Percentiles rank a stretch among this genome's conserved stretches.
These are phyloP conservation scores for Forbesichthys papilliferus DNA, from an alignment of 2,113 vertebrate genomes.

Conservation along the genomic window DNA sequence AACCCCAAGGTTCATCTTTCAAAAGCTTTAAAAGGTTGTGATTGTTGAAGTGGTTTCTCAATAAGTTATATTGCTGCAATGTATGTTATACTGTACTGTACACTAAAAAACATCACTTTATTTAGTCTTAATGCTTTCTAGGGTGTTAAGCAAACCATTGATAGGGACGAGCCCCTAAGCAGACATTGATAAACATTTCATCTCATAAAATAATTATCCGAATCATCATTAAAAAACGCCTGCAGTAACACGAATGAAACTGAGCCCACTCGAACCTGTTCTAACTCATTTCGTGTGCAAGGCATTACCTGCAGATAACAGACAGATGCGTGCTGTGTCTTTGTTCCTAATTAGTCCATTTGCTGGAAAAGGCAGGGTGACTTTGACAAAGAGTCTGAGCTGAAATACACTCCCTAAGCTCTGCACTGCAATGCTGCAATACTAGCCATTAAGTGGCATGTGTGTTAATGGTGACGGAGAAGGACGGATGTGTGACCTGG, in stretches of 20 bases:
- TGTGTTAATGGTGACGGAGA: conserved; percentile 45
- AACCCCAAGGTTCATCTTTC: conserved; percentile 58
- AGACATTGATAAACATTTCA: too few species aligned
- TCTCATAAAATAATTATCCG: too few species aligned
- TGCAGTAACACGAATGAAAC: too few species aligned
- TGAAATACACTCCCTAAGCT: conserved; percentile 56
- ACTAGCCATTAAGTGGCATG: conserved; percentile 61
- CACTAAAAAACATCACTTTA: background rate
- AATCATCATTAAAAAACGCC: too few species aligned
- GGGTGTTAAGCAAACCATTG: too few species aligned
- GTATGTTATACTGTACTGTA: background rate
- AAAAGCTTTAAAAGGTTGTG: conserved; percentile 50
- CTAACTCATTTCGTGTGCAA: background rate
- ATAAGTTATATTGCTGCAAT: conserved; percentile 12
- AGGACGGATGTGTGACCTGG: conserved; percentile 39
- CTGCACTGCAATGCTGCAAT: conserved; percentile 51
- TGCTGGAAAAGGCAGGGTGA: conserved; percentile 58
- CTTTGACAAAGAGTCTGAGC: conserved; percentile 71
- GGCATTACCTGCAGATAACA: conserved; percentile 29
- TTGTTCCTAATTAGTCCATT: conserved; percentile 74
- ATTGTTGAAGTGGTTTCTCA: conserved; percentile 40
- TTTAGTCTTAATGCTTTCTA: too few species aligned
- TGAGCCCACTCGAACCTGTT: too few species aligned
- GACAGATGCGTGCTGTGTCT: conserved; percentile 44
- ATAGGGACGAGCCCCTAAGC: too few species aligned